Conservation (phyloP, 2,113 vertebrate species). For the Neotoma lepida region DNA sequence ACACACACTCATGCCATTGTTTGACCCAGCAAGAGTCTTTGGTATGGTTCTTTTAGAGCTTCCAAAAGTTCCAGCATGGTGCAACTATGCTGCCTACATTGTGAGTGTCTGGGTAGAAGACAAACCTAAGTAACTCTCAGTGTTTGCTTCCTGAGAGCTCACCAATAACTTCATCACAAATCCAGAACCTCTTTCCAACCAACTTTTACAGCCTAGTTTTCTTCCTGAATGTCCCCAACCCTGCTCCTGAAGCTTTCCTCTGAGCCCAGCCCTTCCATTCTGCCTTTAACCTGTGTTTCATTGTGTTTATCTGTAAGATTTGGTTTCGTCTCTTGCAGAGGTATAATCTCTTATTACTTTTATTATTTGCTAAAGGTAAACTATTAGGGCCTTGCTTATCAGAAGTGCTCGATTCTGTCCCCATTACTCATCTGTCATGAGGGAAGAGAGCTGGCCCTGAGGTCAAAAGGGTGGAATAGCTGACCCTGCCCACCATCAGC, state of each 20-base stretch:
- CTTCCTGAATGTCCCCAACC: neutral
- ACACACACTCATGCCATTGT: neutral
- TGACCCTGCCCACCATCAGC: too few species aligned
- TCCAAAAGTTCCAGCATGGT: neutral
- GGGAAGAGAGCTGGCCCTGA: too few species aligned
- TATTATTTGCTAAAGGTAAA: neutral
- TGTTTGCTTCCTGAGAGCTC: neutral
- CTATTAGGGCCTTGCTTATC: neutral
- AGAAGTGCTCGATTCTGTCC: neutral
- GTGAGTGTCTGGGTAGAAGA: neutral
- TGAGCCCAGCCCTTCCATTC: neutral
- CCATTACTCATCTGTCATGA: too few species aligned
- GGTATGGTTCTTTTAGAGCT: neutral
- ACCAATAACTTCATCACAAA: neutral
- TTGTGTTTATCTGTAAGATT: neutral
- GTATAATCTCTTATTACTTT: neutral
- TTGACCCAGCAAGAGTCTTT: neutral
- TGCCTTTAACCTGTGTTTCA: neutral
- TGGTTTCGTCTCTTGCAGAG: slow-evolving; percentile 1
- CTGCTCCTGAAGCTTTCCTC: neutral
- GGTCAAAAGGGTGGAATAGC: too few species aligned
- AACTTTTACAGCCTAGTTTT: neutral
- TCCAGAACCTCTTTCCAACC: neutral
- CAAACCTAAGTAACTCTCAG: neutral
- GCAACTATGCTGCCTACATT: too few species aligned